A percentile compares a stretch with the other conserved stretches of the same genome.
These are phyloP conservation scores for Colletes latitarsis DNA, from an alignment of 1,140 invertebrate species.

Conservation along the genomic window DNA sequence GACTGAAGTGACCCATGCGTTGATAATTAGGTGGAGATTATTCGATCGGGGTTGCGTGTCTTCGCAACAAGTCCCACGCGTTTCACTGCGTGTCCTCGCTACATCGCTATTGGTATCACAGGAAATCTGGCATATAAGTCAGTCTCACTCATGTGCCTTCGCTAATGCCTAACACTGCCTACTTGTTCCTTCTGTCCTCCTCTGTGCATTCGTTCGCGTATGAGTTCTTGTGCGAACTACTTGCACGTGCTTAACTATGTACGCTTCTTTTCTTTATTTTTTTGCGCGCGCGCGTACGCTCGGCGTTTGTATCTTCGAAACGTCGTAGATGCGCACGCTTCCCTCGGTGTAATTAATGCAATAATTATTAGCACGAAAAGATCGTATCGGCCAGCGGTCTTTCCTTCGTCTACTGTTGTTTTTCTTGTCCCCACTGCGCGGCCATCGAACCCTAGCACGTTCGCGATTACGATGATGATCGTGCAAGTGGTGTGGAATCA, in stretches of 20 bases:
- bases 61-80: conserved; percentile 46
- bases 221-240: conserved; percentile 25
- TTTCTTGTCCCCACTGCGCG: conserved; percentile 60
- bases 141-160: conserved; percentile 60
- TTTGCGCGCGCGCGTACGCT: conserved; percentile 25
- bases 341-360: conserved; percentile 65
- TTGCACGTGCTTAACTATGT: conserved; percentile 9
- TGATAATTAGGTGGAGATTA: conserved; percentile 12
- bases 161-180: conserved; percentile 54
- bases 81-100: conserved; percentile 57
- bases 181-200: conserved; percentile 44
- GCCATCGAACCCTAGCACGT: conserved; percentile 59
- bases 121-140: conserved; percentile 64
- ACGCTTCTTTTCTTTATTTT: conserved; percentile 1
- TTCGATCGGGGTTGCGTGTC: conserved; percentile 41
- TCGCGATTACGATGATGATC: conserved; percentile 31
- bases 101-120: conserved; percentile 48
- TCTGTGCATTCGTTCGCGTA: conserved; percentile 9
- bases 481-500: neutral
- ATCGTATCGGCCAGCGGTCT: conserved; percentile 64
- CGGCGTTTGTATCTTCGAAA: conserved; percentile 50
- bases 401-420: conserved; percentile 66
- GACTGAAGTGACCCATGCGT: conserved; percentile 2
- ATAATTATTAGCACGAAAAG: conserved; percentile 72
- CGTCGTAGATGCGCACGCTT: conserved; percentile 55